A percentile compares a stretch with the other conserved stretches of the same genome.
These are phyloP conservation scores for Anthopleura xanthogrammica DNA, from an alignment of 92 coral and sea anemone species.

Conservation along the genomic window DNA sequence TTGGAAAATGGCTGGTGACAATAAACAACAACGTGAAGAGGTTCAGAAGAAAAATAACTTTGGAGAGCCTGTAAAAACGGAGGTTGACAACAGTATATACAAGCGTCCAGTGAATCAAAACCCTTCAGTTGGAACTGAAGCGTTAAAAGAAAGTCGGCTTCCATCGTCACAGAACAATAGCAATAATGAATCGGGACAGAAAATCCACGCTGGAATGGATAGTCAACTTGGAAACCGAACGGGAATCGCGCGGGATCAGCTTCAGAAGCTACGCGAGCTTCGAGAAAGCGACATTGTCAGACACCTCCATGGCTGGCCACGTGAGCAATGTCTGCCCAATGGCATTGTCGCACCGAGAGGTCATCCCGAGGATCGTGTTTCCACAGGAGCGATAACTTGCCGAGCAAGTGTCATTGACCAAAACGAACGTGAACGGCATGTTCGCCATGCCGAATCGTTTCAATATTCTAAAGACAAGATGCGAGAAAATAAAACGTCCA, in stretches of 20 bases:
- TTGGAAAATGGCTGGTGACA: slow-evolving; percentile 36
- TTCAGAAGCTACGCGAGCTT: slow-evolving; percentile 43
- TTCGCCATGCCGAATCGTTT: slow-evolving; percentile 14
- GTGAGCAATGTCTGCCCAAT: slow-evolving; percentile 23
- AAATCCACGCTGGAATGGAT: slow-evolving; percentile 8
- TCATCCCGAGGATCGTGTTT: slow-evolving; percentile 4
- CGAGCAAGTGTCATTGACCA: slow-evolving; percentile 12
- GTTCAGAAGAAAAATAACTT: not conserved
- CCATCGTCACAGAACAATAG: slow-evolving; percentile 10
- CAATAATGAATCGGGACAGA: slow-evolving; percentile 12
- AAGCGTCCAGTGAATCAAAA: not conserved
- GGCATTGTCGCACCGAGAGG: slow-evolving; percentile 29
- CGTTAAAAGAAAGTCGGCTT: not conserved
- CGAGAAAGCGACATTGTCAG: slow-evolving; percentile 38
- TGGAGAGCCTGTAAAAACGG: not conserved
- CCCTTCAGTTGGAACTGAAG: not conserved
- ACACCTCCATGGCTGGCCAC: slow-evolving; percentile 52
- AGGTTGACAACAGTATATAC: not conserved
- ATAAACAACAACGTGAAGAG: slow-evolving; percentile 12
- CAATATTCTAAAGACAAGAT: not conserved
- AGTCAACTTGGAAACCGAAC: not conserved
- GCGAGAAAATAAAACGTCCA: slow-evolving; percentile 11
- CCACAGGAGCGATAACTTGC: slow-evolving; percentile 6
- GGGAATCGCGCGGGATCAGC: slow-evolving; percentile 37
- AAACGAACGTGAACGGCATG: slow-evolving; percentile 31